Percentiles rank a stretch among this genome's conserved stretches.
Conservation (phyloP, 1,140 invertebrate genomes). For the Diorhabda carinulata region DNA sequence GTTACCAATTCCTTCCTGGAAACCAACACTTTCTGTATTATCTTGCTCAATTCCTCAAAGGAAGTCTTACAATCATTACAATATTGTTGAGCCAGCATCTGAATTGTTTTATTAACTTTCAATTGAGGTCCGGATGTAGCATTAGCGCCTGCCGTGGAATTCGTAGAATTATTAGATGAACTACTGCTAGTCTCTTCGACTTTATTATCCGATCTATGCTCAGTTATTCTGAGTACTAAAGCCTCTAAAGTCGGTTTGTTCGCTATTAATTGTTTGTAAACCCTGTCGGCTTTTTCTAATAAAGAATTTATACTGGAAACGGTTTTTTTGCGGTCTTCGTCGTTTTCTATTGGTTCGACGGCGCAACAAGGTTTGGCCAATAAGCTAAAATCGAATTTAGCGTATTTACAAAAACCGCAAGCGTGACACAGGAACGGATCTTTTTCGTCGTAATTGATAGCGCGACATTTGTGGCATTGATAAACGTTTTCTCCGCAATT, state of each 20-base stretch:
- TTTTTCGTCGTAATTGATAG: constrained; percentile 99
- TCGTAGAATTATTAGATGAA: constrained; percentile 18
- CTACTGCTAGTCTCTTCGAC: constrained; percentile 53
- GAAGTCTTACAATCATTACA: constrained; percentile 90
- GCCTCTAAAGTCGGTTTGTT: constrained; percentile 86
- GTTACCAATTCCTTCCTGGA: constrained; percentile 78
- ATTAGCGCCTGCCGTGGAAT: constrained; percentile 36
- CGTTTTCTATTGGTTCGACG: constrained; percentile 94
- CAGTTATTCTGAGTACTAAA: constrained; percentile 72
- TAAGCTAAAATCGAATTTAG: constrained; percentile 96
- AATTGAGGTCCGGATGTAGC: constrained; percentile 47
- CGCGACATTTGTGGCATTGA: constrained; percentile 95
- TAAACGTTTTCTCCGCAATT: constrained; percentile 99
- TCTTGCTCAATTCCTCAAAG: constrained; percentile 94
- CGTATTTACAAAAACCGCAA: constrained; percentile 99
- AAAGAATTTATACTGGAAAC: constrained; percentile 84
- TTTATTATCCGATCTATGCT: constrained; percentile 65
- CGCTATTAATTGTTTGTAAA: constrained; percentile 84
- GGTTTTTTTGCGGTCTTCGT: constrained; percentile 94
- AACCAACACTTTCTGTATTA: constrained; percentile 70
- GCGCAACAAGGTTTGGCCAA: constrained; percentile 88
- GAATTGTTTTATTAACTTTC: constrained; percentile 80
- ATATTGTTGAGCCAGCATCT: constrained; percentile 86
- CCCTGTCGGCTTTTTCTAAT: constrained; percentile 90
- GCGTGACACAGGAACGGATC: constrained; percentile 98